These are phyloP conservation scores for Lingula anatina DNA, from an alignment of 2,888 invertebrate species.

Conservation along the genomic window DNA sequence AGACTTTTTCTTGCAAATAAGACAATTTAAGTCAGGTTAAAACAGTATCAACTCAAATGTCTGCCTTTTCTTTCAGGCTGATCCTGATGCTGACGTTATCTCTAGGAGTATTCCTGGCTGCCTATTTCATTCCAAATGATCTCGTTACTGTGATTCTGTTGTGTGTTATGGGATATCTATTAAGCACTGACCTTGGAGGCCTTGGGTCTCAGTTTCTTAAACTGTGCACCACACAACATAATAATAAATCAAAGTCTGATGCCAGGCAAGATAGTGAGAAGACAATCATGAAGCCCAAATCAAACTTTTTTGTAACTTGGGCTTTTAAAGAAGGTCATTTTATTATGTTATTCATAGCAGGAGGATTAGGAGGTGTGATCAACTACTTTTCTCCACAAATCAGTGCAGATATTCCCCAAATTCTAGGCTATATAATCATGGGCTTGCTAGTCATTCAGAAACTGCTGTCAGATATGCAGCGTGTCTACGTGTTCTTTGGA, in stretches of 20 bases:
- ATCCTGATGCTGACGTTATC: conserved; percentile 28
- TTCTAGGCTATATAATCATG: conserved; percentile 33
- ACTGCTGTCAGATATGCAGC: conserved; percentile 32
- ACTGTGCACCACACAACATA: neutral
- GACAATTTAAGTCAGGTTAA: too few relatives aligned
- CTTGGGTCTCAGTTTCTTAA: conserved; percentile 26
- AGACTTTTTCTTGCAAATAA: too few relatives aligned
- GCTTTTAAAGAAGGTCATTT: too few relatives aligned
- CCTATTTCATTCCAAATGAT: conserved; percentile 27
- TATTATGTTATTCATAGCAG: conserved; percentile 25
- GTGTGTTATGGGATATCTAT: conserved; percentile 35
- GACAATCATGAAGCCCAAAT: neutral
- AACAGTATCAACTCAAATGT: too few relatives aligned
- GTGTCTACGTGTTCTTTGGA: conserved; percentile 36
- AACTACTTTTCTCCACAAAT: conserved; percentile 21
- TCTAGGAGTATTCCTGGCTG: conserved; percentile 27
- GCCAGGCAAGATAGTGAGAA: neutral
- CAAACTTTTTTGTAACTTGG: neutral
- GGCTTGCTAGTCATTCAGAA: conserved; percentile 37
- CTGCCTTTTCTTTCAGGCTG: conserved; percentile 33
- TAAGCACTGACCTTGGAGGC: conserved; percentile 38
- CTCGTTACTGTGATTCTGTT: conserved; percentile 31
- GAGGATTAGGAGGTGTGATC: conserved; percentile 25
- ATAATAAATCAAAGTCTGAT: neutral
- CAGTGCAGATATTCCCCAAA: conserved; percentile 16